These are phyloP conservation scores for Hirudinaria manillensis DNA, from an alignment of 2,888 invertebrate species.

Conservation along the genomic window DNA sequence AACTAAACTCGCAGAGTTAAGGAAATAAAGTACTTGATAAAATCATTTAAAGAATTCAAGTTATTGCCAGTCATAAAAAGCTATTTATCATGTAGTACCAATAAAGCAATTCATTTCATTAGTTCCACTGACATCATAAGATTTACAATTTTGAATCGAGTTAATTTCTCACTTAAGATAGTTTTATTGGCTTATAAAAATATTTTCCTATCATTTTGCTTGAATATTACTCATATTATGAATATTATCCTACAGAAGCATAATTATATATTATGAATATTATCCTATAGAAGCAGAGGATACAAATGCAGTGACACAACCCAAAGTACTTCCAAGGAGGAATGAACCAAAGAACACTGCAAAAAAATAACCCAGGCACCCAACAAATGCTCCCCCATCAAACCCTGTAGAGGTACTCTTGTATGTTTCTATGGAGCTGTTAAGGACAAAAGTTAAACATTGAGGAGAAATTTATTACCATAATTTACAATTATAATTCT, in stretches of 20 bases:
- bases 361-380: conserved; percentile 81
- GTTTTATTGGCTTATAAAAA: too few relatives aligned
- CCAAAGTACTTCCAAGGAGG: conserved; percentile 83
- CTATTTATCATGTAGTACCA: too few relatives aligned
- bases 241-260: too few relatives aligned
- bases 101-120: too few relatives aligned
- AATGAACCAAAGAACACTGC: conserved; percentile 85
- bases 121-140: too few relatives aligned
- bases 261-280: too few relatives aligned
- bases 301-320: conserved; percentile 87
- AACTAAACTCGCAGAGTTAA: conserved; percentile 40
- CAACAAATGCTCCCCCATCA: conserved; percentile 75
- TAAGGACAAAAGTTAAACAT: conserved; percentile 4
- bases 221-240: too few relatives aligned
- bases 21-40: background rate
- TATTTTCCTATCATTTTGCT: too few relatives aligned
- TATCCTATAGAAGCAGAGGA: background rate
- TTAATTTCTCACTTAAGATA: too few relatives aligned
- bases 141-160: too few relatives aligned
- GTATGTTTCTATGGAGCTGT: conserved; percentile 39
- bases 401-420: conserved; percentile 40
- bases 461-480: background rate
- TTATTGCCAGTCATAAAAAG: too few relatives aligned
- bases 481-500: background rate
- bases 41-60: too few relatives aligned